Base-by-base conservation (phyloP, 2,113 vertebrate genomes). In the Catagonus wagneri region DNA sequence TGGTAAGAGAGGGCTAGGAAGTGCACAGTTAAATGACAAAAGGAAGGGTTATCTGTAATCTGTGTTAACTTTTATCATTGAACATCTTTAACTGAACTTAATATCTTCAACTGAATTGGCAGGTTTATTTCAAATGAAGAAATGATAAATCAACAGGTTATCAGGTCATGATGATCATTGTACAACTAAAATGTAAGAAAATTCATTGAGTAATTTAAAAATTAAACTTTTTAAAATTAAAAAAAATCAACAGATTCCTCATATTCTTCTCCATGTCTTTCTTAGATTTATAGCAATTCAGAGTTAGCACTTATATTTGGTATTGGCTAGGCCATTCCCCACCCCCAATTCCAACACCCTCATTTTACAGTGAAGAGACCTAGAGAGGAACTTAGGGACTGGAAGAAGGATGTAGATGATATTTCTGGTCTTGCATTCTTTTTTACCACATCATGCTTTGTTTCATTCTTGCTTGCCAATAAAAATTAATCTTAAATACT, bases 41-140 rank as follows among this genome's bases (percentile, higher is more conserved):
- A 69, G n/a, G 13, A 96, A 94, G n/a, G 76, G 7, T 63, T 91
- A 74, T 78, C 16, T 96, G 44, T 4, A 78, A 78, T 95, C 66
- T 94, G 19, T 68, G 58, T 85, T 96, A 88, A 93, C 56, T 36
- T 97, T 97, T 97, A 95, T 78, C 94, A 68, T n/a, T 69, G 58
- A 94, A 68, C 29, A 74, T 90, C 34, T 60, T 19, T 72, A 93
- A 83, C n/a, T 89, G 54, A 94, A 58, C 78, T 56, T 78, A 56
- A 29, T n/a, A 72, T 78, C 61, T 94, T 91, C 85, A 89, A 74
- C 44, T 83, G 65, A 93, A 54, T 63, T 56, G 69, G n/a, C 22
- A 96, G 71, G 85, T 23, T 79, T 96, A 94, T 22, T 97, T 96
- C 71, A 97, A 15, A 44, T 93, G 85, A 95, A 94, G 54, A 94